Base-by-base conservation (phyloP, 2,888 invertebrate genomes). In the Halictus quadricinctus region DNA sequence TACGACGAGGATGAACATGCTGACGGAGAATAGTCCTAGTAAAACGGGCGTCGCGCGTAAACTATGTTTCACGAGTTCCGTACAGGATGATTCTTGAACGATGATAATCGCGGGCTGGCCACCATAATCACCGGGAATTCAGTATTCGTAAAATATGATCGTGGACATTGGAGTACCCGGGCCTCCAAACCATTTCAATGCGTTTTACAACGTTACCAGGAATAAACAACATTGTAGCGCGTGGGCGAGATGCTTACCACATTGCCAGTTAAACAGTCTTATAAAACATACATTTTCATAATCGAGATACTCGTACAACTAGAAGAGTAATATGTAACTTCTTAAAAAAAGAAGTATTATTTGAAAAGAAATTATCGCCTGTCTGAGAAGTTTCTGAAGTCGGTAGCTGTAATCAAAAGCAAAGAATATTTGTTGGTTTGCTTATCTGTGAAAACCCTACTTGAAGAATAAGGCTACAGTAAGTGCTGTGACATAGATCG, bases 1-100 rank as follows among this genome's bases (percentile, higher is more conserved):
- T 77, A 58, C 74, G 78, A 70, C 79, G 72, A 66, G 21, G 66
- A 73, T 69, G 76, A 72, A 73, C 66, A 75, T 48, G 72, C 58
- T 64, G 73, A 72, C 18, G 48, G 46, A 48, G 60, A 41, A 82
- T 83, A 66, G 72, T 48, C 58, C 43, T 36, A 36, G 76, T 36
- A 64, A 74, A 76, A 69, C 18, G 41, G 46, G 25, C 54, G 48
- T 36, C 43, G 46, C 25, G 78, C 54, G 46, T 80, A 80, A 80
- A 78, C 64, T 80, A 74, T 58, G 29, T 48, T 72, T 76, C 43
- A 54, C 60, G 46, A 72, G 72, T 50, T 21, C 13, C 18, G 41
- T 36, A 48, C 29, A 64, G 29, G 29, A 64, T 2, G 64, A 64
- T 29, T 29, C 15, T 8, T 15, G 29, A 29, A 29, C 15, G 64